phyloP scores from a whole-genome alignment of 2,113 vertebrate species.

The Sinosuthora webbiana region DNA sequence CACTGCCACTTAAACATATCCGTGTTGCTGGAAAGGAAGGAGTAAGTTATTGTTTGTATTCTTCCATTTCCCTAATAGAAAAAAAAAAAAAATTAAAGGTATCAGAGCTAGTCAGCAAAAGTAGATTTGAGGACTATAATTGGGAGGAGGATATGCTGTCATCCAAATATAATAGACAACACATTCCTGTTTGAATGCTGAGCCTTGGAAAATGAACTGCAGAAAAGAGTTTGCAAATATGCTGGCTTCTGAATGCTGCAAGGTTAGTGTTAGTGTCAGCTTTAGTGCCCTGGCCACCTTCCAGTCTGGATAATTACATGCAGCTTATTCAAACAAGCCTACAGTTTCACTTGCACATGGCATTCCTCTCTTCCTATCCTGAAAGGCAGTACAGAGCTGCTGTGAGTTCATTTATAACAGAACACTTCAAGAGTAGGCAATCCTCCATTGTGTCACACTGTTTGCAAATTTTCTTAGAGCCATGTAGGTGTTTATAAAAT shows the following conservation, averaged over 20 bases:
- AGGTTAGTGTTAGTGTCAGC: constrained; percentile 6
- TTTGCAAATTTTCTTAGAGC: constrained; percentile 1
- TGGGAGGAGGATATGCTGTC: not conserved
- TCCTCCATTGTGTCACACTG: not conserved
- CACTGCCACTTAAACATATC: not conserved
- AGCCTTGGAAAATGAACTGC: not conserved
- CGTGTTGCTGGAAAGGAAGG: not conserved
- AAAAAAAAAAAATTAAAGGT: not conserved
- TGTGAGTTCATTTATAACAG: not conserved
- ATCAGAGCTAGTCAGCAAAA: not conserved
- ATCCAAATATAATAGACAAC: not conserved
- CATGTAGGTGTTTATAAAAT: not conserved
- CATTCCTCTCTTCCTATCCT: not conserved
- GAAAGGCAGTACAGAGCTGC: not conserved
- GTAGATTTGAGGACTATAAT: not conserved
- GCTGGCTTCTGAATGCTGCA: not conserved
- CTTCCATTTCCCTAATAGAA: not conserved
- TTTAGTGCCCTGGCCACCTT: constrained; percentile 14
- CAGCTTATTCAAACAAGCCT: constrained; percentile 21
- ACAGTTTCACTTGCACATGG: constrained; percentile 3
- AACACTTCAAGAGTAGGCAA: not conserved
- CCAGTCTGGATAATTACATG: constrained; percentile 31
- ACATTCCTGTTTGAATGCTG: not conserved
- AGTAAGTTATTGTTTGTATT: not conserved
- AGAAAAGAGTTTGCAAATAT: constrained; percentile 14